These are phyloP conservation scores for Archaeoteleia sp. DNA, from an alignment of 2,888 invertebrate species.

Conservation along the genomic window DNA sequence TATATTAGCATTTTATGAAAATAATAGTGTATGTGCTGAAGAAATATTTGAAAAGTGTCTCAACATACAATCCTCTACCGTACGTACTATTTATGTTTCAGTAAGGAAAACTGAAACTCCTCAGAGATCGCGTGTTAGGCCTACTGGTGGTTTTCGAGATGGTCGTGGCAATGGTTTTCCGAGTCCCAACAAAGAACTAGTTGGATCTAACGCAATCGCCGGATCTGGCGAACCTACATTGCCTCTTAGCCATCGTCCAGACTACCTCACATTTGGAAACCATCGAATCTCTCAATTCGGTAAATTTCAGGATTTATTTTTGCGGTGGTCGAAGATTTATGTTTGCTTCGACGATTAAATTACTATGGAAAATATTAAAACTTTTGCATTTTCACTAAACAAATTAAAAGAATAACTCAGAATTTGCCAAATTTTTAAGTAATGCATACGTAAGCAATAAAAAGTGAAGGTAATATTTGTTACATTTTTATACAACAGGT, in stretches of 20 bases:
- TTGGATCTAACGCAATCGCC: slow-evolving; percentile 54
- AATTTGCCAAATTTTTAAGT: too few species aligned
- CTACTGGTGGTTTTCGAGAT: slow-evolving; percentile 55
- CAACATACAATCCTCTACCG: too few species aligned
- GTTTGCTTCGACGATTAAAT: not conserved
- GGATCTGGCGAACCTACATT: slow-evolving; percentile 35
- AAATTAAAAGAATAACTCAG: not conserved
- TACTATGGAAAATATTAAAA: not conserved
- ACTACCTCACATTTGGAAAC: slow-evolving; percentile 25
- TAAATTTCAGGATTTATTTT: slow-evolving; percentile 13
- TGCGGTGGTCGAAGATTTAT: not conserved
- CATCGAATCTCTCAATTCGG: slow-evolving; percentile 30
- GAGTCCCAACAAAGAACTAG: slow-evolving; percentile 54
- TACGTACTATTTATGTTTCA: slow-evolving; percentile 4
- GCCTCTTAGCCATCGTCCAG: slow-evolving; percentile 25
- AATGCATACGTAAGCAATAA: too few species aligned
- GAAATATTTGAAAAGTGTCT: too few species aligned
- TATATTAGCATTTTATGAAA: too few species aligned
- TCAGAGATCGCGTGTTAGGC: slow-evolving; percentile 28
- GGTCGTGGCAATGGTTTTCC: slow-evolving; percentile 59
- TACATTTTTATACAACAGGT: slow-evolving; percentile 11
- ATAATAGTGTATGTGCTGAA: too few species aligned
- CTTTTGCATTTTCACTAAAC: not conserved
- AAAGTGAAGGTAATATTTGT: slow-evolving; percentile 2
- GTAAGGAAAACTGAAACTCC: slow-evolving; percentile 8